Evolutionary conservation across 2,888 invertebrate species (phyloP), one percentile per base, ranked within the genome.

Genomic region (Lydus trimaculatus): DNA sequence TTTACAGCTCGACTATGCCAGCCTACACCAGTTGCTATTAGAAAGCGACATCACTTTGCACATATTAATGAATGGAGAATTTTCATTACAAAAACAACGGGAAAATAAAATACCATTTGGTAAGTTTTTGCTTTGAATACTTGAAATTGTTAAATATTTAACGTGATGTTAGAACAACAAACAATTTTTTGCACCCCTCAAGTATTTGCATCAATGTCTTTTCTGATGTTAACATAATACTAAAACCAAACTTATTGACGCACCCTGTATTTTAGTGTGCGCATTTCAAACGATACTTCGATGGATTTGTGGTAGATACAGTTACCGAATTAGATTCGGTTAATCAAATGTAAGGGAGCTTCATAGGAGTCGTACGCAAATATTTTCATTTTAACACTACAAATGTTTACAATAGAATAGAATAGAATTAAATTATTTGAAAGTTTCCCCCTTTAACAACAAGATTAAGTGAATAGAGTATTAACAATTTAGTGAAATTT

Each of bases 11-110:
- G 95, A 96, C 84, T 95, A 94, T 82, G 91, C 93, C 2, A 93
- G 93, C 31, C 89, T 96, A 67, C 90, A 94, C 80, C 93, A 95
- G 86, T 91, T 92, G 75, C 86, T 96, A 81, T 87, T 92, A 76
- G 95, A 96, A 84, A 92, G 91, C 81, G 93, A 92, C 1, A 91
- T 94, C 67, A 92, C 91, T 3, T 87, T 96, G 0, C 96, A 96
- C 81, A 91, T 96, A 69, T 83, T 96, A 33, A 94, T 95, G 90
- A 91, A 94, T 79, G 91, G 91, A 13, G 92, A 94, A 75, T 95
- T 96, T 81, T 89, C 89, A 66, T 88, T 94, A 72, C 91, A 92
- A 61, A 94, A 92, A 83, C 89, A 90, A 70, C 88, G 91, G 56
- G 89, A 91, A 7, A 88, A 89, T 66, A 94, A 92, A 79, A 90